Evolutionary conservation across 2,888 invertebrate species (phyloP).

Genomic region (Gymnocheta viridis): DNA sequence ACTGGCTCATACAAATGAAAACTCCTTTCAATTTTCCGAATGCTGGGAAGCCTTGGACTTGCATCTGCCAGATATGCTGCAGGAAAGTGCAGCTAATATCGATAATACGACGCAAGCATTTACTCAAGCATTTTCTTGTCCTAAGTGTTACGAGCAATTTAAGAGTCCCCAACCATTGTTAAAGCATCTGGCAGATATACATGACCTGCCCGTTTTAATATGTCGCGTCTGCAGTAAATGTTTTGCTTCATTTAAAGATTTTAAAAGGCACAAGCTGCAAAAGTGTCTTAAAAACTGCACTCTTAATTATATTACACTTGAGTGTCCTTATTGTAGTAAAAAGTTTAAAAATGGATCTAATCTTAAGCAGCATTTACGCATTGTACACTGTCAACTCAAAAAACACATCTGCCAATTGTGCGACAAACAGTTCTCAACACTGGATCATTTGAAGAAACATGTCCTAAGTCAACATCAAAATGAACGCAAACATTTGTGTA

Average conservation of each 20-base stretch:
- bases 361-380: slow-evolving; percentile 73
- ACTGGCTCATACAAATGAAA: slow-evolving; percentile 71
- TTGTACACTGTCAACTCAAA: slow-evolving; percentile 71
- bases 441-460: slow-evolving; percentile 75
- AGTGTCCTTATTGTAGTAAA: slow-evolving; percentile 73
- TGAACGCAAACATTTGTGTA: slow-evolving; percentile 73
- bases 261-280: slow-evolving; percentile 70
- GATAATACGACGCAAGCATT: slow-evolving; percentile 11
- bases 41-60: slow-evolving; percentile 74
- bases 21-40: slow-evolving; percentile 74
- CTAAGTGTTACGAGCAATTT: slow-evolving; percentile 72
- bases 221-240: slow-evolving; percentile 61
- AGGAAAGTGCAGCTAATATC: slow-evolving; percentile 10
- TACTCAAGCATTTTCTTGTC: slow-evolving; percentile 70
- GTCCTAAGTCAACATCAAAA: slow-evolving; percentile 74
- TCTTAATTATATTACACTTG: background rate
- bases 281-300: background rate
- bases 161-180: slow-evolving; percentile 67
- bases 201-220: slow-evolving; percentile 58
- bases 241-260: slow-evolving; percentile 68
- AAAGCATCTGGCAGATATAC: slow-evolving; percentile 71
- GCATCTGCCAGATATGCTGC: slow-evolving; percentile 72
- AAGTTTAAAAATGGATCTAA: slow-evolving; percentile 68
- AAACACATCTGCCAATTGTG: slow-evolving; percentile 73
- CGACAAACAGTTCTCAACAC: slow-evolving; percentile 73